phyloP scores from a whole-genome alignment of 2,113 vertebrate species.

The Tympanuchus pallidicinctus region DNA sequence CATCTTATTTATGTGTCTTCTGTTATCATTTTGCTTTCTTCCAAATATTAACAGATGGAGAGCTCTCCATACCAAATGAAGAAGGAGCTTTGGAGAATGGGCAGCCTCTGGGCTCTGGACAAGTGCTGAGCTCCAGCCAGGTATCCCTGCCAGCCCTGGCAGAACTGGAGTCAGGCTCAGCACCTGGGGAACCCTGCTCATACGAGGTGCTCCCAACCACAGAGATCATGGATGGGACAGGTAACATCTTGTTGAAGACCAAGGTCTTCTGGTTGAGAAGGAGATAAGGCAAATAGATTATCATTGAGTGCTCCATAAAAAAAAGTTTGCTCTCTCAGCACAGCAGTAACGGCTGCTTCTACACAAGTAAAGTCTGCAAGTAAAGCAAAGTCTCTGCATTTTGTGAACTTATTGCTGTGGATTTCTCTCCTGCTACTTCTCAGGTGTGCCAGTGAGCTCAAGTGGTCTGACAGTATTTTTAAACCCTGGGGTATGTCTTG shows the following conservation, averaged over 20 bases:
- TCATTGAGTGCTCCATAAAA: neutral
- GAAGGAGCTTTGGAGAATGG: slow-evolving; percentile 90
- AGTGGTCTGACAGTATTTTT: neutral
- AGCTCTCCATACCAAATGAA: slow-evolving; percentile 82
- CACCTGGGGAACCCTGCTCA: slow-evolving; percentile 79
- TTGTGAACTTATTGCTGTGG: neutral
- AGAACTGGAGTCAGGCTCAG: slow-evolving; percentile 81
- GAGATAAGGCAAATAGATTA: neutral
- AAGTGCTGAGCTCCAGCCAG: slow-evolving; percentile 80
- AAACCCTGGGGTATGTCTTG: rapidly evolving
- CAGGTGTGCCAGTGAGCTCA: neutral
- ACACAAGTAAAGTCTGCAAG: neutral
- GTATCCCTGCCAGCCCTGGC: slow-evolving; percentile 80
- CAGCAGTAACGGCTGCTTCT: neutral
- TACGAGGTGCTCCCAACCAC: slow-evolving; percentile 82
- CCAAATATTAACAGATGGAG: slow-evolving; percentile 77
- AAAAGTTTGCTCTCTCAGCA: neutral
- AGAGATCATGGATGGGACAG: slow-evolving; percentile 91
- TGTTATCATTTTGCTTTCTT: slow-evolving; percentile 19
- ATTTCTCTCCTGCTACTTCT: neutral
- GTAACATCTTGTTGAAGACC: slow-evolving; percentile 65
- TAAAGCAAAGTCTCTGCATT: neutral
- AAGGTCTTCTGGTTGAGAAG: neutral
- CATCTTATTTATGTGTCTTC: neutral
- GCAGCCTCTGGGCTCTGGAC: slow-evolving; percentile 80